Base-by-base conservation (phyloP, 2,797 vertebrate species). In the Cheirogaleus major region DNA sequence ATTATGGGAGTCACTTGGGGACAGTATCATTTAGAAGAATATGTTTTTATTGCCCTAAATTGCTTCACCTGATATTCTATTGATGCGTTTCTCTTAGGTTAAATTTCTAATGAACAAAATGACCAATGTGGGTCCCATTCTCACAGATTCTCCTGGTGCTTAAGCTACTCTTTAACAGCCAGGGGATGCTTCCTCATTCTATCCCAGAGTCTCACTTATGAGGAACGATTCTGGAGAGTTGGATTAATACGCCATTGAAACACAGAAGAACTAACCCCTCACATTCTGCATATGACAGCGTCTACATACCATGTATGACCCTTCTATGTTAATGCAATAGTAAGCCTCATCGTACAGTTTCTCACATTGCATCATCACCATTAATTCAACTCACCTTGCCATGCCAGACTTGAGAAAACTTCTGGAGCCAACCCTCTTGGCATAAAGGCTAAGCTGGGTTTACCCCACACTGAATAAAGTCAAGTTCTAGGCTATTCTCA, bases 21-120 rank as follows among this genome's bases (percentile, higher is more conserved):
- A 97, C 94, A 96, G 84, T 96, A 96, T 94, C 96, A 82, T 92
- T 97, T 97, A 95, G 89, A 95, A 97, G 94, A 87, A 95, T 94
- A 89, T 95, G 93, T 87, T 93, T 97, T 95, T 96, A 94, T 97
- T 93, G 86, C 89, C 91, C 95, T 93, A 95, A 97, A 95, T 97
- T 84, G 85, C 87, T 95, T 87, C 91, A 94, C 86, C 95, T 97
- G 96, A 88, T 93, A 83, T 83, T 75, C 81, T 84, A 30, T 95
- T 79, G 93, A 73, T 90, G 63, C 59, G 61, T 87, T 89, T 94
- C 84, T 82, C 95, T 88, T 92, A 83, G 91, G 85, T 94, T 93
- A 80, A 80, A 95, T 93, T 92, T 96, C 89, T 96, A 70, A 84
- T 82, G 93, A 94, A 79, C 63, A 84, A 61, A 94, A 95, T 92